Conservation (phyloP, 2,888 invertebrate species). For the Cataglyphis rosenhaueri region DNA sequence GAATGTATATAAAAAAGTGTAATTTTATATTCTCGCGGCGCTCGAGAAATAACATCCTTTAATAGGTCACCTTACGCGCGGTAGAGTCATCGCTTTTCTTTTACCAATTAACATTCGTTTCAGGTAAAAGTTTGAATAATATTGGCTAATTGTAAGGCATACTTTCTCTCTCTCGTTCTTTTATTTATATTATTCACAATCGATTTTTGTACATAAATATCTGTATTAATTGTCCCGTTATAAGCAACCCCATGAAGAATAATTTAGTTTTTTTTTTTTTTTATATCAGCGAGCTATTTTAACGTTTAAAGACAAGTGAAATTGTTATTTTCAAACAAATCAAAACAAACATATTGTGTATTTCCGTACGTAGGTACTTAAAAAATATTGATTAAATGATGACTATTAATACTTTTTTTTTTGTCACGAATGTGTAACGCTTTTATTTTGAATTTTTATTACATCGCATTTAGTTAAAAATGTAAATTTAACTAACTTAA, state of each 20-base stretch:
- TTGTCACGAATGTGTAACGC: background rate
- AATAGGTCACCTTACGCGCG: background rate
- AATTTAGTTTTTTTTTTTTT: background rate
- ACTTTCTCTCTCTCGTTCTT: background rate
- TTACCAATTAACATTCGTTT: background rate
- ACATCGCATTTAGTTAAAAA: slow-evolving; percentile 22
- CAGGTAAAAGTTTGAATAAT: slow-evolving; percentile 1
- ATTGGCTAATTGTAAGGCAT: background rate
- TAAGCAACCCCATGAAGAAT: background rate
- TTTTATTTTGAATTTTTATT: background rate
- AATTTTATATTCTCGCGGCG: background rate
- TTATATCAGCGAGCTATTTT: background rate
- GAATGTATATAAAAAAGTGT: background rate
- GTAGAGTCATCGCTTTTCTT: slow-evolving; percentile 2
- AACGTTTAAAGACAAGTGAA: background rate
- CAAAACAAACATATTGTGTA: slow-evolving; percentile 28
- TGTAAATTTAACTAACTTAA: slow-evolving; percentile 1
- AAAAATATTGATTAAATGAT: slow-evolving; percentile 19
- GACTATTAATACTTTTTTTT: background rate
- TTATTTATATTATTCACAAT: background rate
- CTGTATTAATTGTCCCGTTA: background rate
- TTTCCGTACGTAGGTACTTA: slow-evolving; percentile 37
- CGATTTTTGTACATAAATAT: background rate
- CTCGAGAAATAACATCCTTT: background rate
- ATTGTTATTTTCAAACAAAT: slow-evolving; percentile 4